Evolutionary conservation across 2,888 invertebrate genomes (phyloP), one percentile per base, ranked within the genome.

Genomic region (Macrophya annulata): DNA sequence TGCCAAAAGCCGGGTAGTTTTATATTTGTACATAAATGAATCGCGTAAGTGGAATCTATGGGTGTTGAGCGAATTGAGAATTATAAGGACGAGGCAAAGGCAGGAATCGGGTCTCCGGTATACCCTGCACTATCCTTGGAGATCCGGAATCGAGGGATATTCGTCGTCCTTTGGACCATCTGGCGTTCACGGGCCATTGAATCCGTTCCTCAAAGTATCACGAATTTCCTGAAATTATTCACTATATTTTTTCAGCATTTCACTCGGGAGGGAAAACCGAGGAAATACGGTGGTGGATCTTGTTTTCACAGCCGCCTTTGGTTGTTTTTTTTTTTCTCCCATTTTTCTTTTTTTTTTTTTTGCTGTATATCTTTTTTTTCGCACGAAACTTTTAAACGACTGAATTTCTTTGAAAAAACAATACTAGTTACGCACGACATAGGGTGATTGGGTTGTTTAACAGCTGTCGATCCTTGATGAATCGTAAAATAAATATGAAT

Each of bases 141-240:
- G 31, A 37, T 68, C 17, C 17, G 25, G 68, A 25, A 45, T 74
- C 10, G n/a, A 74, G 45, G 4, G 21, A 21, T 74, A 17, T 74
- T 31, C 74, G 45, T 31, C 74, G 45, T 48, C 55, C 25, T 74
- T 74, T n/a, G 48, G 55, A 31, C 77, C 77, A 77, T 77, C 77
- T 51, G 77, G 77, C 55, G 48, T 77, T 77, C 31, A 55, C 77
- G 55, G 25, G 31, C 77, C 51, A 51, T 77, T 55, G 77, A 77
- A 37, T 77, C 15, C 37, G 48, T 55, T 77, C 55, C 55, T 51
- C 55, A 77, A 51, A 55, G 77, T 77, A 77, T 77, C 77, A 55
- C 48, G 77, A 55, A 77, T 51, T 17, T 77, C 51, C 77, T 31
- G 55, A 9, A 55, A 55, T 51, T 77, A 77, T 77, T 77, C 51